Evolutionary conservation across 2,888 invertebrate genomes (phyloP).

Genomic region (Antheraea assamensis): DNA sequence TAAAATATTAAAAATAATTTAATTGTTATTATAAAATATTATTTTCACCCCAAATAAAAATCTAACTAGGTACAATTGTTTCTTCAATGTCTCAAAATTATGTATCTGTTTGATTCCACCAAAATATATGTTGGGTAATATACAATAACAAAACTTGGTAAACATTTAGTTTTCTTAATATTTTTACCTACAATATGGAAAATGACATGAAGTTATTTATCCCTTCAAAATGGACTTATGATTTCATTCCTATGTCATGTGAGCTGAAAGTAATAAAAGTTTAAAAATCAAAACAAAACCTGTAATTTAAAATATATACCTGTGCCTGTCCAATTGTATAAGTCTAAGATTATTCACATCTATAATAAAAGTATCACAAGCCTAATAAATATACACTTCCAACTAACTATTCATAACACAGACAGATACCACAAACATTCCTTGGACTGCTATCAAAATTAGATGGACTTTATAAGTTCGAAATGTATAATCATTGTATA

Average conservation of each 20-base stretch:
- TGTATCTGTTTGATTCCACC: neutral
- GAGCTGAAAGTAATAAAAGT: neutral
- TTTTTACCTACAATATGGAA: neutral
- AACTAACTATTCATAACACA: constrained; percentile 16
- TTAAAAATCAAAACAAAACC: constrained; percentile 24
- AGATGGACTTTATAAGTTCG: constrained; percentile 17
- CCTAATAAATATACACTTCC: constrained; percentile 17
- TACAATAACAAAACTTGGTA: neutral
- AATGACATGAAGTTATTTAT: neutral
- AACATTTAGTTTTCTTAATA: constrained; percentile 15
- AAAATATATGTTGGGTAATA: neutral
- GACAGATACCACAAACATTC: constrained; percentile 17
- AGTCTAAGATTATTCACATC: constrained; percentile 12
- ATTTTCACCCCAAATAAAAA: neutral
- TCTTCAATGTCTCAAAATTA: neutral
- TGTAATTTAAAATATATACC: neutral
- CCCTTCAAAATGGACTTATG: neutral
- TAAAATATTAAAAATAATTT: neutral
- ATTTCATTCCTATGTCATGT: neutral
- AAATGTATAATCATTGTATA: constrained; percentile 24
- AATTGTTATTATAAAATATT: constrained; percentile 3
- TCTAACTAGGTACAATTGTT: neutral
- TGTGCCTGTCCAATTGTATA: constrained; percentile 4
- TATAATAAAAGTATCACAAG: constrained; percentile 16
- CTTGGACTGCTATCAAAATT: constrained; percentile 15